Percentiles rank a stretch among this genome's conserved stretches.
Evolutionary conservation across 1,140 invertebrate species (phyloP).

Genomic region (Pygmarrhopalites habei): DNA sequence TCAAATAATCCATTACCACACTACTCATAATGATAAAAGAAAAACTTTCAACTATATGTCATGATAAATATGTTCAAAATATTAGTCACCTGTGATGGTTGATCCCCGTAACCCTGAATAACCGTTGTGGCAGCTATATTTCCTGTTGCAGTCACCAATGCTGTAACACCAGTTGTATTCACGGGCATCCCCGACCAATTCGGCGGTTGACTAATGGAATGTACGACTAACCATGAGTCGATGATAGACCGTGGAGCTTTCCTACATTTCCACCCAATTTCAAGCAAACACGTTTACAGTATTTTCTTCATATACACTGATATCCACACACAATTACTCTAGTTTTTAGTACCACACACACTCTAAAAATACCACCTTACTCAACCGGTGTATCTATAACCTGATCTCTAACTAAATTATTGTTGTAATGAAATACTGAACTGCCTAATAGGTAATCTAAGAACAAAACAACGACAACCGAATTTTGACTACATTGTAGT

Average conservation of each 20-base stretch:
- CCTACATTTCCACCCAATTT: constrained; percentile 49
- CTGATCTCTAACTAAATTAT: not conserved
- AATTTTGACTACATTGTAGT: no score
- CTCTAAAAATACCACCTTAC: not conserved
- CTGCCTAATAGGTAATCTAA: not conserved
- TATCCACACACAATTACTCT: not conserved
- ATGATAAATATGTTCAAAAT: no score
- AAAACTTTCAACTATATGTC: no score
- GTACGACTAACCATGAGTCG: constrained; percentile 82
- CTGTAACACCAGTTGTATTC: constrained; percentile 24
- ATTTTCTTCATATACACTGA: not conserved
- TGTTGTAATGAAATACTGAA: not conserved
- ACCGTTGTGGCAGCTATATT: constrained; percentile 26
- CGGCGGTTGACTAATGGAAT: constrained; percentile 55
- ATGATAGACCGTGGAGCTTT: constrained; percentile 86
- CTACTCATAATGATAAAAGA: no score
- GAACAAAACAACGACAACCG: no score
- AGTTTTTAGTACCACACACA: not conserved
- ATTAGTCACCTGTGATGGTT: not conserved
- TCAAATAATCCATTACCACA: no score
- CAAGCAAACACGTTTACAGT: not conserved
- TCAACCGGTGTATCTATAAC: not conserved
- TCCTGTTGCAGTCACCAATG: constrained; percentile 21
- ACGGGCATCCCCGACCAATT: constrained; percentile 36
- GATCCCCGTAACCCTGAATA: constrained; percentile 7